Evolutionary conservation across 1,140 invertebrate species (phyloP).

Genomic region (Scaptodrosophila lebanonensis): DNA sequence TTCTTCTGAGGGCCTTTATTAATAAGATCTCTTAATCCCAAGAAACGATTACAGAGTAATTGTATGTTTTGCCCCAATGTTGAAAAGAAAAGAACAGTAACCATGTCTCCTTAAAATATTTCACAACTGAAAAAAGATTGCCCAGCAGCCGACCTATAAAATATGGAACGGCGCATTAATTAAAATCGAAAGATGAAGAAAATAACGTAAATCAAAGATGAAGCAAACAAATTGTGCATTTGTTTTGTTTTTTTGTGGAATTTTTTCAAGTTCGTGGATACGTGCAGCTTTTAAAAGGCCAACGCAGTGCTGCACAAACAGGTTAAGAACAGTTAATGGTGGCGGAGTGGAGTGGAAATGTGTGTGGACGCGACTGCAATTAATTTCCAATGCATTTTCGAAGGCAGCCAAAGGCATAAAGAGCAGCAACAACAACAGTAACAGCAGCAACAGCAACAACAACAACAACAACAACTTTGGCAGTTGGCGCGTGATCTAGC

Average conservation of each 20-base stretch:
- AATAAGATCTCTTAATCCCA: no score
- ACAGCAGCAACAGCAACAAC: constrained; percentile 17
- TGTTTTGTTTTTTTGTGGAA: constrained; percentile 18
- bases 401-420: constrained; percentile 41
- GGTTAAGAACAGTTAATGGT: constrained; percentile 49
- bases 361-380: constrained; percentile 62
- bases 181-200: no score
- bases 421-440: constrained; percentile 20
- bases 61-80: no score
- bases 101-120: no score
- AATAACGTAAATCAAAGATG: no score
- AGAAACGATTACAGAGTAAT: no score
- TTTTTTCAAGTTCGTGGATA: constrained; percentile 65
- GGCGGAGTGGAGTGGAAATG: constrained; percentile 29
- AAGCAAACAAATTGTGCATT: no score
- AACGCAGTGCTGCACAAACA: constrained; percentile 46
- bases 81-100: no score
- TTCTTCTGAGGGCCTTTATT: no score
- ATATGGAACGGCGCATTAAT: no score
- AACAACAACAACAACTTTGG: constrained; percentile 9
- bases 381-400: constrained; percentile 44
- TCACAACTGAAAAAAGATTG: no score
- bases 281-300: constrained; percentile 64
- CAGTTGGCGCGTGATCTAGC: constrained; percentile 59
- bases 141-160: no score